phyloP scores from a whole-genome alignment of 1,140 invertebrate genomes.

The Brachystomella parvula region DNA sequence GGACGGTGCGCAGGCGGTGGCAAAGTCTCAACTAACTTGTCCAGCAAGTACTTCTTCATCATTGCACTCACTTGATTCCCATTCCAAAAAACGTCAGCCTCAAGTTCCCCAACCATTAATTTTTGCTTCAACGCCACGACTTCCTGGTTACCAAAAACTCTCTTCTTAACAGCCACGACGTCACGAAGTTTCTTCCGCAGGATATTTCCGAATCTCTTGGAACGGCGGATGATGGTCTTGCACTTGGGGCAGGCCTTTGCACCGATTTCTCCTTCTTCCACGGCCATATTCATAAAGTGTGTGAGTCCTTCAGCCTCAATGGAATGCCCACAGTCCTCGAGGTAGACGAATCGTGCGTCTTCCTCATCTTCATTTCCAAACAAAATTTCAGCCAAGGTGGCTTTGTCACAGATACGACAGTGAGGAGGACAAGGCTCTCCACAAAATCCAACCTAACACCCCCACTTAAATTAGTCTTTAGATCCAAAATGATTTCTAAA shows the following conservation, averaged over 20 bases:
- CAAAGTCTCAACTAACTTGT: not conserved
- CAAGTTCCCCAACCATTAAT: not conserved
- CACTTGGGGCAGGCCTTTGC: conserved; percentile 48
- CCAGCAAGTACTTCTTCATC: not conserved
- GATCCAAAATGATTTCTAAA: not conserved
- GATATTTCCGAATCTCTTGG: conserved; percentile 43
- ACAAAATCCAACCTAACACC: conserved; percentile 54
- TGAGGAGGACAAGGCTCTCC: conserved; percentile 53
- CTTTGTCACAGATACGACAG: conserved; percentile 44
- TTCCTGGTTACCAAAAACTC: conserved; percentile 32
- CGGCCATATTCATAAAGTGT: conserved; percentile 41
- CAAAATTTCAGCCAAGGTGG: conserved; percentile 47
- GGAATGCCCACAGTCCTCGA: too few relatives aligned
- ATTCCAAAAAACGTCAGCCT: too few relatives aligned
- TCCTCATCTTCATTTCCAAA: conserved; percentile 30
- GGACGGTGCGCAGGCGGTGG: too few relatives aligned
- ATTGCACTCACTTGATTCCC: not conserved
- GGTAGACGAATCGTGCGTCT: conserved; percentile 47
- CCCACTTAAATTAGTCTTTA: not conserved
- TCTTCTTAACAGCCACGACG: conserved; percentile 43
- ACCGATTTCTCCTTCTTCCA: conserved; percentile 38
- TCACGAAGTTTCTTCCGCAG: conserved; percentile 42
- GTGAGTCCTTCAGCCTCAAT: conserved; percentile 52
- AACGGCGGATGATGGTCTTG: conserved; percentile 44
- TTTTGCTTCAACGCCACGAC: not conserved